Evolutionary conservation across 1,140 invertebrate species (phyloP).

Genomic region (Ostrea denselamellosa): DNA sequence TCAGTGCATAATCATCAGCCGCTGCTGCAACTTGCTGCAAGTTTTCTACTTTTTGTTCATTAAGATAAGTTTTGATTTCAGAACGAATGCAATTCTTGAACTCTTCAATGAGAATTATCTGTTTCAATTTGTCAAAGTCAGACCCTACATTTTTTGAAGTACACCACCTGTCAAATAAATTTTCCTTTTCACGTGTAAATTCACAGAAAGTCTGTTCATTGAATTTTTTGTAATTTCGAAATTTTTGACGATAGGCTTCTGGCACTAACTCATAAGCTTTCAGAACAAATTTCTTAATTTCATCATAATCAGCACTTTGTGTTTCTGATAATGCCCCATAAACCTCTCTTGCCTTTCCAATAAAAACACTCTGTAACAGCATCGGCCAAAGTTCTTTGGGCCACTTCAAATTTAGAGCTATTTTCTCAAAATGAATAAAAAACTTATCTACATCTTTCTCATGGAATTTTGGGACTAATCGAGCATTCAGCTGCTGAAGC

Average conservation of each 20-base stretch:
- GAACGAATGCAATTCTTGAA: slow-evolving; percentile 56
- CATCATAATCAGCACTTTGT: slow-evolving; percentile 53
- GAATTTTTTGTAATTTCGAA: slow-evolving; percentile 52
- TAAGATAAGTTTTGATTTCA: slow-evolving; percentile 54
- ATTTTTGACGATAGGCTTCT: slow-evolving; percentile 61
- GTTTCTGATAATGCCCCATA: slow-evolving; percentile 46
- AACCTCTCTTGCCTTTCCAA: slow-evolving; percentile 50
- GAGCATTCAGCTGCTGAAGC: neutral
- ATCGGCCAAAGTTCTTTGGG: slow-evolving; percentile 49
- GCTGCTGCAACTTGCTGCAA: slow-evolving; percentile 44
- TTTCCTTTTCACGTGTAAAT: slow-evolving; percentile 45
- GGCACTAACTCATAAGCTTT: slow-evolving; percentile 65
- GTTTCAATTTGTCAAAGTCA: slow-evolving; percentile 56
- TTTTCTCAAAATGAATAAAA: slow-evolving; percentile 61
- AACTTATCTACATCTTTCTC: slow-evolving; percentile 62
- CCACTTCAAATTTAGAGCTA: slow-evolving; percentile 54
- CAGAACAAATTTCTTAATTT: slow-evolving; percentile 54
- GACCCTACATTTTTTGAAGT: slow-evolving; percentile 47
- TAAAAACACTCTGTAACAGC: slow-evolving; percentile 56
- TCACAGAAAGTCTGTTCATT: slow-evolving; percentile 58
- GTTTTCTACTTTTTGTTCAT: slow-evolving; percentile 50
- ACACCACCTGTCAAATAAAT: slow-evolving; percentile 60
- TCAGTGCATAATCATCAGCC: slow-evolving; percentile 55
- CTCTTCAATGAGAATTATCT: slow-evolving; percentile 58
- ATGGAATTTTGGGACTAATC: slow-evolving; percentile 53